Evolutionary conservation across 2,113 vertebrate genomes (phyloP).

Genomic region (Pithys albifrons): DNA sequence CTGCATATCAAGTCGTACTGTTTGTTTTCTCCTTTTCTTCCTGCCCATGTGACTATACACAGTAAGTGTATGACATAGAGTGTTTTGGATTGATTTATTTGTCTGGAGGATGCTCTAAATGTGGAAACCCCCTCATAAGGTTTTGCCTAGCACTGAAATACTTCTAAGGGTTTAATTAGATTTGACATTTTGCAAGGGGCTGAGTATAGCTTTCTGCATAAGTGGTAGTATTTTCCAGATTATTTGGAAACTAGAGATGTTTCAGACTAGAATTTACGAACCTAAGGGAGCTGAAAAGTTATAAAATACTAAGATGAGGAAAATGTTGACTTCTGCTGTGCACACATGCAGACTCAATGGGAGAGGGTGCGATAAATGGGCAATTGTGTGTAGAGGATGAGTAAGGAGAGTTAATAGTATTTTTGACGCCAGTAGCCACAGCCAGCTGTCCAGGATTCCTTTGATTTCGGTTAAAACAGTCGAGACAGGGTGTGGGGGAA

Average conservation of each 20-base stretch:
- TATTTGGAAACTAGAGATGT: neutral
- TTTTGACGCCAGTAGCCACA: neutral
- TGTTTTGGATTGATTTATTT: slow-evolving; percentile 16
- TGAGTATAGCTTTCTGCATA: neutral
- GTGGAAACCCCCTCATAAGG: neutral
- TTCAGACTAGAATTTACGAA: neutral
- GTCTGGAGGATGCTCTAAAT: neutral
- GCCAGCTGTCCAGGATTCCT: slow-evolving; percentile 9
- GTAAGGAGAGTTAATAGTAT: neutral
- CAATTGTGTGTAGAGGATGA: neutral
- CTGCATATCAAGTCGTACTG: neutral
- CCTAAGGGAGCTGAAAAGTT: neutral
- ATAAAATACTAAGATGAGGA: neutral
- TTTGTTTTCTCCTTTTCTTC: neutral
- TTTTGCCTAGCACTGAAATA: neutral
- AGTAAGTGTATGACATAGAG: neutral
- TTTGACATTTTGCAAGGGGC: slow-evolving; percentile 4
- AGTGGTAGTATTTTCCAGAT: neutral
- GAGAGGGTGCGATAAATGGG: neutral
- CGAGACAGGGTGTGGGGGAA: neutral
- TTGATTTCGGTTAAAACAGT: slow-evolving; percentile 39
- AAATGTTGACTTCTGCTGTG: neutral
- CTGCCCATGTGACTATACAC: neutral
- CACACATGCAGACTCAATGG: neutral
- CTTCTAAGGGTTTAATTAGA: slow-evolving; percentile 10